phyloP scores from a whole-genome alignment of 2,113 vertebrate species.

The Nyctereutes procyonoides region DNA sequence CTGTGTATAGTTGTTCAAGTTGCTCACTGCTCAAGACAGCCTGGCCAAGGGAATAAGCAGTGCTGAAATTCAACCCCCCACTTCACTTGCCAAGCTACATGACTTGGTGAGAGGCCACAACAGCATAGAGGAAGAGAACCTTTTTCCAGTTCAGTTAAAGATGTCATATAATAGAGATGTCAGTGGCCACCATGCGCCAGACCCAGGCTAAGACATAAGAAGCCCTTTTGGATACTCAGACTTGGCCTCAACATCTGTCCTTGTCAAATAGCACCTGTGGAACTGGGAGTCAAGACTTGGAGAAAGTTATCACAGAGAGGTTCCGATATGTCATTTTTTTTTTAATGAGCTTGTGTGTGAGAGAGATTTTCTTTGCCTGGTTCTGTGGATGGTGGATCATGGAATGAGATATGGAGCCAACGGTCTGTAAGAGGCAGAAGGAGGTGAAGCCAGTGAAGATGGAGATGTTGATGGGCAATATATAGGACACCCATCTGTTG shows the following conservation, averaged over 20 bases:
- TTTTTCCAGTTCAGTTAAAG: not conserved
- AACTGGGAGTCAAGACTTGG: not conserved
- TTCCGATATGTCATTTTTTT: not conserved
- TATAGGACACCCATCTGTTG: not conserved
- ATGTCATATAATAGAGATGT: not conserved
- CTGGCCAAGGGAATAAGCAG: not conserved
- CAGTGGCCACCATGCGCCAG: not conserved
- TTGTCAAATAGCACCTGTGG: not conserved
- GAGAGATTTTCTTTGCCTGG: not conserved
- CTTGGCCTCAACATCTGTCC: not conserved
- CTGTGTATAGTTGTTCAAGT: not conserved
- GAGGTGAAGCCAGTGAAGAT: not conserved
- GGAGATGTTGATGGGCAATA: not conserved
- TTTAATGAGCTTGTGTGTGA: not conserved
- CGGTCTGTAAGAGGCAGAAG: not conserved
- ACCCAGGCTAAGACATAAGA: not conserved
- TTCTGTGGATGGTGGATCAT: not conserved
- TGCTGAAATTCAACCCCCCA: not conserved
- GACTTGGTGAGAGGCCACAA: not conserved
- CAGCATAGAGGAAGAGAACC: not conserved
- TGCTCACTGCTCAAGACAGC: not conserved
- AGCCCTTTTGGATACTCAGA: not conserved
- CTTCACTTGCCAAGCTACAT: not conserved
- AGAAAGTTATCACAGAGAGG: not conserved
- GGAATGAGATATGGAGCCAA: not conserved